These are phyloP conservation scores for Synanthedon andrenaeformis DNA, from an alignment of 2,888 invertebrate genomes.

Conservation along the genomic window DNA sequence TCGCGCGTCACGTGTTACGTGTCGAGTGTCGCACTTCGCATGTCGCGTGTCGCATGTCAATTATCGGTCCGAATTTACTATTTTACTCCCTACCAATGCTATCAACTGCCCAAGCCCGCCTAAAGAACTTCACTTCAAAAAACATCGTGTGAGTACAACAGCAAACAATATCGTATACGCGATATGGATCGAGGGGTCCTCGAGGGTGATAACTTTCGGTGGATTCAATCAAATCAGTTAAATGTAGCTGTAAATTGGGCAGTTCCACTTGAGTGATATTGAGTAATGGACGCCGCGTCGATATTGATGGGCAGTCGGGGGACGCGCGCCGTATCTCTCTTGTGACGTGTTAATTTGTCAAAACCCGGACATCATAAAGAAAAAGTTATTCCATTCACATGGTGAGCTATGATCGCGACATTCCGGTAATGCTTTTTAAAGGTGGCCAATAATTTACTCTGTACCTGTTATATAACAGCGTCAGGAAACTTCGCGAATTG, in stretches of 20 bases:
- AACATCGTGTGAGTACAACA: too few species aligned
- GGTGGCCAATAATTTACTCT: background rate
- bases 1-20: too few species aligned
- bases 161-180: background rate
- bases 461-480: too few species aligned
- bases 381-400: conserved; percentile 37
- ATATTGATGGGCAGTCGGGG: conserved; percentile 53
- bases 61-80: too few species aligned
- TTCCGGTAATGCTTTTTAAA: background rate
- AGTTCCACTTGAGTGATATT: conserved; percentile 64
- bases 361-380: conserved; percentile 47
- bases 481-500: too few species aligned
- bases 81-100: too few species aligned
- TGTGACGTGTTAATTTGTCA: conserved; percentile 60
- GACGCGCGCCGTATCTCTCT: conserved; percentile 41
- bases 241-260: conserved; percentile 67
- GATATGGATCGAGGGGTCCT: background rate
- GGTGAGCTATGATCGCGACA: conserved; percentile 1
- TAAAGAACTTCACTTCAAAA: too few species aligned
- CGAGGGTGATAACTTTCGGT: conserved; percentile 42
- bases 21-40: too few species aligned
- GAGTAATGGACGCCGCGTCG: conserved; percentile 55
- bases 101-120: too few species aligned
- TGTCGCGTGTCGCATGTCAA: too few species aligned
- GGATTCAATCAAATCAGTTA: conserved; percentile 65